Evolutionary conservation across 1,140 invertebrate genomes (phyloP).

Genomic region (Subanguina moxae): DNA sequence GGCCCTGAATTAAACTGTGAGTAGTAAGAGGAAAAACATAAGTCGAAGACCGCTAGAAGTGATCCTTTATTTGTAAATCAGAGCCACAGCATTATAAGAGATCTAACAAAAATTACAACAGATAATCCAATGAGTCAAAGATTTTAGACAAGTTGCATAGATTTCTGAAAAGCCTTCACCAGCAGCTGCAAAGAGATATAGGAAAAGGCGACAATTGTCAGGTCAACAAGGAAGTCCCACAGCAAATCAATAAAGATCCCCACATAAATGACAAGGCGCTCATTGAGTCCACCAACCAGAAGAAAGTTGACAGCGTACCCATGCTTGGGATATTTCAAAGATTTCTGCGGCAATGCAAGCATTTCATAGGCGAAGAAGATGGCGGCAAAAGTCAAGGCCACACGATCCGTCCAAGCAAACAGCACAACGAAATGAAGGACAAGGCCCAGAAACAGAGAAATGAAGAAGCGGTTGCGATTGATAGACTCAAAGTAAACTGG

Average conservation of each 20-base stretch:
- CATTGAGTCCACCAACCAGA: slow-evolving; percentile 28
- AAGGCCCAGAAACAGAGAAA: slow-evolving; percentile 7
- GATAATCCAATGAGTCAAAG: no score
- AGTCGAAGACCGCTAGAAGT: no score
- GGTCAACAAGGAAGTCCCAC: slow-evolving; percentile 16
- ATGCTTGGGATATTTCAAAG: slow-evolving; percentile 23
- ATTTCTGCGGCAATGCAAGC: not conserved
- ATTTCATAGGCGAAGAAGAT: slow-evolving; percentile 17
- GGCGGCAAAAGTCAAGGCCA: slow-evolving; percentile 14
- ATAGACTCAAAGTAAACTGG: not conserved
- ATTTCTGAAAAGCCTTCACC: not conserved
- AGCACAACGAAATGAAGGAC: slow-evolving; percentile 17
- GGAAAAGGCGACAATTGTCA: slow-evolving; percentile 4
- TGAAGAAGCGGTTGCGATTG: slow-evolving; percentile 8
- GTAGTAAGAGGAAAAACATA: no score
- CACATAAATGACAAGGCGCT: slow-evolving; percentile 14
- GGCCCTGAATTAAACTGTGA: no score
- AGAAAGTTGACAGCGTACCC: slow-evolving; percentile 26
- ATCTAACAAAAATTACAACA: no score
- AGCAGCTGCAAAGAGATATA: not conserved
- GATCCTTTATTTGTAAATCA: no score
- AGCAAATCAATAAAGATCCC: slow-evolving; percentile 15
- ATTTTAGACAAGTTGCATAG: no score
- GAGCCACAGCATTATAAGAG: no score
- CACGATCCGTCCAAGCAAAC: slow-evolving; percentile 4